Conservation (phyloP, 2,113 vertebrate genomes). For the Pleuronectes platessa region DNA sequence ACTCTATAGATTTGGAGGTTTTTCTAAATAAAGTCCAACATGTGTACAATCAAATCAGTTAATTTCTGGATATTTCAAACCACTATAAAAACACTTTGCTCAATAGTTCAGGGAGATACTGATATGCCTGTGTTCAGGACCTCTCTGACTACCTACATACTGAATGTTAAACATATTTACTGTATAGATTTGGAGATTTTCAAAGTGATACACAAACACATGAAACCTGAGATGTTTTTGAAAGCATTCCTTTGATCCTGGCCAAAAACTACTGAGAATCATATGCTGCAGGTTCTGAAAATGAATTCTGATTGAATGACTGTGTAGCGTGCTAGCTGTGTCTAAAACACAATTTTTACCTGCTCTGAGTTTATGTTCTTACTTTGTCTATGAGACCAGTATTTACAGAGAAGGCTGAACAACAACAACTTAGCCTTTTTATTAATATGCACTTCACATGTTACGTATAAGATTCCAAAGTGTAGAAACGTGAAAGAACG, state of each 20-base stretch:
- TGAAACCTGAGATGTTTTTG: constrained; percentile 21
- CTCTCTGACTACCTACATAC: too few relatives aligned
- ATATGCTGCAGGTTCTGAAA: background rate
- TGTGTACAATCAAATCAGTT: too few relatives aligned
- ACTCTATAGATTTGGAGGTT: constrained; percentile 72
- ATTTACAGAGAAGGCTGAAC: background rate
- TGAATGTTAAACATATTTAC: too few relatives aligned
- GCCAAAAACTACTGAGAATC: constrained; percentile 45
- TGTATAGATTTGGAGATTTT: too few relatives aligned
- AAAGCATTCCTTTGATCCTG: constrained; percentile 14
- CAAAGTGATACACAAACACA: constrained; percentile 76
- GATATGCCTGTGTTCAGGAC: too few relatives aligned
- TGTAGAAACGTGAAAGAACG: constrained; percentile 23
- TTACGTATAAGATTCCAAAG: background rate
- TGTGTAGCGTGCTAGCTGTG: constrained; percentile 48
- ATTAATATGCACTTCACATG: background rate
- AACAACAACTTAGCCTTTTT: background rate
- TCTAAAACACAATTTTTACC: constrained; percentile 52
- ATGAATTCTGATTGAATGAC: constrained; percentile 2
- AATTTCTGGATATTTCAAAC: too few relatives aligned
- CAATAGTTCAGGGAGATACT: too few relatives aligned
- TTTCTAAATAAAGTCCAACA: too few relatives aligned
- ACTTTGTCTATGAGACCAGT: background rate
- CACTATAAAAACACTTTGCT: too few relatives aligned
- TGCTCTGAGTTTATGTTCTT: constrained; percentile 14